Percentiles rank a stretch among this genome's conserved stretches.
phyloP scores from a whole-genome alignment of 2,888 invertebrate genomes.

The Cheilosia urbana region DNA sequence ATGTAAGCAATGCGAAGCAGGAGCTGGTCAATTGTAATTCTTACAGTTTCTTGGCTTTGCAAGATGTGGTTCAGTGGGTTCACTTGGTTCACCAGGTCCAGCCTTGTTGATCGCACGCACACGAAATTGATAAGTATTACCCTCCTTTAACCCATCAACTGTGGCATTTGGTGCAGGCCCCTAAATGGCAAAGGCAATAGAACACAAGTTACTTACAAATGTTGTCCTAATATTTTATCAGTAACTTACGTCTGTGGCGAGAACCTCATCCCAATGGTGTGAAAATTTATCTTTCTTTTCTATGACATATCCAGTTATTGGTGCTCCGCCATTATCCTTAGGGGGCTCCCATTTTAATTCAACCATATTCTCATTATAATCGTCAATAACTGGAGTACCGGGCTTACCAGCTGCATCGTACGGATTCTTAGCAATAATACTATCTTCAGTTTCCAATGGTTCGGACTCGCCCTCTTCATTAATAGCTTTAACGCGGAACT shows the following conservation, averaged over 20 bases:
- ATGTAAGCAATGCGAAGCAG: conserved; percentile 6
- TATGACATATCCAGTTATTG: conserved; percentile 98
- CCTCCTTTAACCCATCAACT: conserved; percentile 94
- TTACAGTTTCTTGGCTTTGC: conserved; percentile 94
- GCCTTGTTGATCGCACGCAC: conserved; percentile 97
- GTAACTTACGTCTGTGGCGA: conserved; percentile 87
- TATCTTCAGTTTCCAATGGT: conserved; percentile 95
- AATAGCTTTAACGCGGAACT: conserved; percentile 96
- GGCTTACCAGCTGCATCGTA: conserved; percentile 95
- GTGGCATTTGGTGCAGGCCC: conserved; percentile 91
- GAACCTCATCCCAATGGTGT: conserved; percentile 94
- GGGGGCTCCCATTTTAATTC: conserved; percentile 97
- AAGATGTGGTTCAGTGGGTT: conserved; percentile 93
- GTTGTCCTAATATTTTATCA: not conserved
- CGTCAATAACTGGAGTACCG: conserved; percentile 92
- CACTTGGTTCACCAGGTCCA: conserved; percentile 95
- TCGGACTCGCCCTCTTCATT: conserved; percentile 98
- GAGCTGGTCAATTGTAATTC: conserved; percentile 82
- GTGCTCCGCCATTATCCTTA: conserved; percentile 97
- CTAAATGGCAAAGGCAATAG: conserved; percentile 81
- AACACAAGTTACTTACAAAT: not conserved
- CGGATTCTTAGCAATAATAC: conserved; percentile 97
- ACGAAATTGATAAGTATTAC: conserved; percentile 97
- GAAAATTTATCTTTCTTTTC: conserved; percentile 95
- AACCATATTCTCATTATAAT: conserved; percentile 95